Percentiles rank a stretch among this genome's conserved stretches.
Conservation (phyloP, 2,113 vertebrate species). For the Centropus unirufus region DNA sequence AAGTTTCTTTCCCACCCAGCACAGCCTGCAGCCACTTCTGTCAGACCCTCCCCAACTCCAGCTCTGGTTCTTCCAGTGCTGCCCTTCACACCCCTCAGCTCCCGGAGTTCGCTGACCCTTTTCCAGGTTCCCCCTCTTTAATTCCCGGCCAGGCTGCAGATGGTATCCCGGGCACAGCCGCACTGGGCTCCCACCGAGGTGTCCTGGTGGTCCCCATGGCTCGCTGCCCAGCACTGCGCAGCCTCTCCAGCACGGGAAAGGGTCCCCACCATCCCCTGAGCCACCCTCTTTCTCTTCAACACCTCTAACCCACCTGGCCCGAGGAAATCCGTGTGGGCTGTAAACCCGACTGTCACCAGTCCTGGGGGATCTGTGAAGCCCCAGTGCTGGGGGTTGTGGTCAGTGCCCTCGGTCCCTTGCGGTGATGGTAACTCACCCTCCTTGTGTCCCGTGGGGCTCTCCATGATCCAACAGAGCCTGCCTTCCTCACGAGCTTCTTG, state of each 20-base stretch:
- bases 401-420: neutral
- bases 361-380: neutral
- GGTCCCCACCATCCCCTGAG: accelerated
- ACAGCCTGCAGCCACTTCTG: neutral
- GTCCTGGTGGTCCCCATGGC: accelerated
- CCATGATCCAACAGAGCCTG: neutral
- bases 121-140: neutral
- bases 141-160: neutral
- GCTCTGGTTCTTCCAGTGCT: neutral
- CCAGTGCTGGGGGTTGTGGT: accelerated
- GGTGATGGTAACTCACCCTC: neutral
- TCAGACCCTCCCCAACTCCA: accelerated
- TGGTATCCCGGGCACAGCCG: neutral
- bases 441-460: accelerated
- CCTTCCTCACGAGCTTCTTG: neutral
- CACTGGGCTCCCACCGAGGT: neutral
- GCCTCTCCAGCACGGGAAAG: neutral
- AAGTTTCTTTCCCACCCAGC: neutral
- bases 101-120: accelerated
- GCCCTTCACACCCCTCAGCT: neutral
- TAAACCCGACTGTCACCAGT: accelerated
- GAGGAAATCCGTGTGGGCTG: accelerated
- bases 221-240: neutral
- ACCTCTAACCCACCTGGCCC: neutral
- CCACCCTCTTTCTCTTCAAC: neutral